Base-by-base conservation (phyloP, 2,113 vertebrate species). In the Delphinus delphis region DNA sequence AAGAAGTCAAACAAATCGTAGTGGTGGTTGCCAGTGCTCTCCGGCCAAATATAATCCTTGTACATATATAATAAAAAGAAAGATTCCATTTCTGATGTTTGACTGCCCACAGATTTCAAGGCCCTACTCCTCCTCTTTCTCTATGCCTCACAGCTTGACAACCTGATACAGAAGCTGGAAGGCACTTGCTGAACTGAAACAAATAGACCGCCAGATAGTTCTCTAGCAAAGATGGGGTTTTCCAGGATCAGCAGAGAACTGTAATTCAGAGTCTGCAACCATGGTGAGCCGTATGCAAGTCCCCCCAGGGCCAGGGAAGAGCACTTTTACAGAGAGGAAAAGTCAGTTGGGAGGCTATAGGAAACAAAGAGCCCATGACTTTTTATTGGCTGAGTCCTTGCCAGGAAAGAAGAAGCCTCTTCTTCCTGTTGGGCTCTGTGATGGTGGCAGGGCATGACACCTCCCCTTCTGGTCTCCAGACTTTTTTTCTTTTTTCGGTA, bases 401-500 rank as follows among this genome's bases (percentile, higher is more conserved):
- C 38, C 38, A 38, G 38, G 38, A 3, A 38, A 36, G 20, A 80
- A 55, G 50, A 58, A 7, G 76, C n/a, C 11, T 36, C 21, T 26
- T 80, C 53, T 26, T 80, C 33, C 76, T 36, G 12, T 36, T 80
- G 50, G n/a, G 33, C 76, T 55, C 33, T 80, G 20, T 50, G 0
- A 8, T 25, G 6, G 33, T 80, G n/a, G 33, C 33, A 55, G 12
- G 31, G 20, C 33, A 55, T 55, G 50, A 55, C 12, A 8, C 50
- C 12, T n/a, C 50, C 33, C n/a, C 3, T 80, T 55, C 33, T 55
- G 33, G 23, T 79, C 33, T n/a, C 50, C 20, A n/a, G 76, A n/a
- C 76, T 55, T 80, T 50, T 50, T 13, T 47, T 47, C 3, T 3
- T 47, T 47, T 47, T 3, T 0, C 2, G 0, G 11, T 47, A 12